Base-by-base conservation (phyloP, 2,797 vertebrate genomes). In the Acanthiza pusilla region DNA sequence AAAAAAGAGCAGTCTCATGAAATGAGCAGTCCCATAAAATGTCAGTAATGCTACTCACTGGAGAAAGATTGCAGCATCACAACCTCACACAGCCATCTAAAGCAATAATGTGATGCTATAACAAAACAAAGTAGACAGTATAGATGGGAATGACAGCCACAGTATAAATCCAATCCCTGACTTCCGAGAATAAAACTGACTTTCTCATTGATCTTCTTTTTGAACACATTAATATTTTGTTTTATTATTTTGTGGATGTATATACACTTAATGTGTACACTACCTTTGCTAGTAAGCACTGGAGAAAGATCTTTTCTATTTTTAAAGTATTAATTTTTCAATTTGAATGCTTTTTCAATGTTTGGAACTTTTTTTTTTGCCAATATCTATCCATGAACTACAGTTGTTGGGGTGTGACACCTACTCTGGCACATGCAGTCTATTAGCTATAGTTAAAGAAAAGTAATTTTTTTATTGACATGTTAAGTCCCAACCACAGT, bases 11-110 rank as follows among this genome's bases (percentile, higher is more conserved):
- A 88, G 74, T 84, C 72, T 89, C 75, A 57, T 91, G 84, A 92
- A 93, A 92, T 85, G 68, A 93, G 81, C 82, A 89, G 61, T 94
- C 66, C 79, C 85, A 80, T 95, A 94, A 96, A 94, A 84, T 83
- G 81, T 91, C 89, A 91, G 61, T 47, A 76, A 83, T 92, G 65
- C 40, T 95, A 85, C 79, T 91, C 93, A 83, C 75, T 89, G 62
- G 68, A 94, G 88, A 96, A 92, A 91, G 88, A 92, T 89, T 93
- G 88, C 79, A 78, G 82, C 89, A 94, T 94, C 95, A 92, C 91
- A 94, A 74, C 50, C 61, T 93, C 65, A 67, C 57, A 89, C 27
- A 85, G 75, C 68, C 68, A 85, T 92, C 95, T 91, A 80, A 89
- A 95, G 65, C 58, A 92, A 93, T 96, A 95, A 93, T 81, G 58